phyloP scores from a whole-genome alignment of 2,797 vertebrate species.

The Rhabdomys pumilio region DNA sequence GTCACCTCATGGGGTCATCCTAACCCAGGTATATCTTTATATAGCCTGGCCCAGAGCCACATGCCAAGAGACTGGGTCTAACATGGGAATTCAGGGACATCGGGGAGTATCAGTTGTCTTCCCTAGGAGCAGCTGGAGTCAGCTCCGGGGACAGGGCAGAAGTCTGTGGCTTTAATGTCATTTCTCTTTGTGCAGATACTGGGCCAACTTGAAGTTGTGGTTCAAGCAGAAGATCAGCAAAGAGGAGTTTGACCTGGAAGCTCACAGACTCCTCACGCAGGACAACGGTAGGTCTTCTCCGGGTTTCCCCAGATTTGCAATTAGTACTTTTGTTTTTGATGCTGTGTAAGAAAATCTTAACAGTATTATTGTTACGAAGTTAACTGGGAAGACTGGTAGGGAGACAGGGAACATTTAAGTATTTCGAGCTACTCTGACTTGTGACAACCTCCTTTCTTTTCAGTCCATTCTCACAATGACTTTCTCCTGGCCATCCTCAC shows the following conservation, averaged over 20 bases:
- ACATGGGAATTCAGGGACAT: neutral
- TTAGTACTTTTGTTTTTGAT: neutral
- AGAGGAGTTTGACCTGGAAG: constrained; percentile 98
- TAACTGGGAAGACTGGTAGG: neutral
- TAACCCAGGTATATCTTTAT: neutral
- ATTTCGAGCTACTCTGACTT: constrained; percentile 36
- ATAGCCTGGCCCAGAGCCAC: neutral
- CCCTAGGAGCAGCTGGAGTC: neutral
- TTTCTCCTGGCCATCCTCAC: constrained; percentile 99
- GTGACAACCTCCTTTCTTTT: constrained; percentile 9
- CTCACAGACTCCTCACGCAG: constrained; percentile 96
- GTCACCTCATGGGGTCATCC: neutral
- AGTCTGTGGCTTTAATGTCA: neutral
- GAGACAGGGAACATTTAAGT: neutral
- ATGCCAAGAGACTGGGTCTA: neutral
- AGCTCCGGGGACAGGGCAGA: neutral
- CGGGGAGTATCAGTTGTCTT: neutral
- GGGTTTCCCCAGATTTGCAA: neutral
- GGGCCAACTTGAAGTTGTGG: constrained; percentile 99
- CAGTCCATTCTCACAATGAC: constrained; percentile 99
- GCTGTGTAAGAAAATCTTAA: neutral
- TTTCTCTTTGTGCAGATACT: constrained; percentile 92
- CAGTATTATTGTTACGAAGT: constrained; percentile 25
- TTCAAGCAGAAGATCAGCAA: constrained; percentile 99
- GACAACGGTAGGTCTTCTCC: constrained; percentile 92